phyloP scores from a whole-genome alignment of 2,113 vertebrate genomes.

The Parotia lawesii region DNA sequence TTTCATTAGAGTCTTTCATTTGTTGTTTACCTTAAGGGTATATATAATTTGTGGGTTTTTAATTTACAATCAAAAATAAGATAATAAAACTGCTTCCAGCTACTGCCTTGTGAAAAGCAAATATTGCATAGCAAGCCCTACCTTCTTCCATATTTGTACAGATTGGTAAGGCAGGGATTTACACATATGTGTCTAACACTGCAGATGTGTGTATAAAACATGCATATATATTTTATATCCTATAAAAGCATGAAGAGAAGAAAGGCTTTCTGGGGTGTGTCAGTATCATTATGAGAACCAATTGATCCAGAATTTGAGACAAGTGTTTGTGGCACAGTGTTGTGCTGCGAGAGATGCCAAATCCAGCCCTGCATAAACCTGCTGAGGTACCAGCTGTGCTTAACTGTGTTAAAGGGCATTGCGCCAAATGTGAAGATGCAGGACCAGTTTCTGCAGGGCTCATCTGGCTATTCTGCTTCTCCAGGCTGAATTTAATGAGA shows the following conservation, averaged over 20 bases:
- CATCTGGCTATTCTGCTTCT: neutral
- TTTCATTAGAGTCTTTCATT: neutral
- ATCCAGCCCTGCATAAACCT: neutral
- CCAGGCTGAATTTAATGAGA: neutral
- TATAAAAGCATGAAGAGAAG: neutral
- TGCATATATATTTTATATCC: neutral
- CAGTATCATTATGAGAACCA: neutral
- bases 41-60: neutral
- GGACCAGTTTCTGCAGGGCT: neutral
- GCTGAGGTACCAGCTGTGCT: neutral
- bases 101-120: conserved; percentile 21
- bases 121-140: neutral
- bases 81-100: neutral
- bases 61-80: neutral
- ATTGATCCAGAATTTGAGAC: neutral
- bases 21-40: neutral
- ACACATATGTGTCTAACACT: accelerated
- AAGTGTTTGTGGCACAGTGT: neutral
- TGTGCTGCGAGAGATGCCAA: neutral
- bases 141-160: neutral
- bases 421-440: neutral
- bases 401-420: neutral
- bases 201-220: neutral
- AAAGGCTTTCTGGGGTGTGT: neutral
- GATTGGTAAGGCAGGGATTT: neutral